phyloP scores from a whole-genome alignment of 2,113 vertebrate species.

The Diadophis punctatus region DNA sequence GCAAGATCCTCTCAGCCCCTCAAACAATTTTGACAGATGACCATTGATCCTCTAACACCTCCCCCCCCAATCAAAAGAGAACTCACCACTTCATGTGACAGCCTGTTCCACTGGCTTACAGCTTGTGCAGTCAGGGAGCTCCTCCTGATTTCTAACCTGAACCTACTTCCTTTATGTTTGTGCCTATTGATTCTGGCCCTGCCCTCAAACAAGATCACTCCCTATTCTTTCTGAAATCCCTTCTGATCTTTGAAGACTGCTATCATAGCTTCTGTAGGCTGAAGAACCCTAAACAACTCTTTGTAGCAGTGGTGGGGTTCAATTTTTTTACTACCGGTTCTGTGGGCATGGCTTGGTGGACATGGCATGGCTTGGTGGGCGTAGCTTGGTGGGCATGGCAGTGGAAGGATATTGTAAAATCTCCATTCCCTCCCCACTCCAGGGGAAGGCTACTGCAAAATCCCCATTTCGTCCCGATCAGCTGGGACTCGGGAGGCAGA shows the following conservation, averaged over 20 bases:
- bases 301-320: too few relatives aligned
- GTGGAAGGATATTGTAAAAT: too few relatives aligned
- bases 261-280: neutral
- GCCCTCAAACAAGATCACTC: neutral
- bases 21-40: neutral
- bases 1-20: neutral
- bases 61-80: neutral
- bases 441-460: too few relatives aligned
- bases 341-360: too few relatives aligned
- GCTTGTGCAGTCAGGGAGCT: neutral
- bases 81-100: neutral
- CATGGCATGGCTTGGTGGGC: too few relatives aligned
- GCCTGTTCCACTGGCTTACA: neutral
- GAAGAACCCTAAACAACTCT: too few relatives aligned
- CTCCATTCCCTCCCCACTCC: too few relatives aligned
- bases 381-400: too few relatives aligned
- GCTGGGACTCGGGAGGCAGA: too few relatives aligned
- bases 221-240: neutral
- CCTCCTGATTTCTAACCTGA: neutral
- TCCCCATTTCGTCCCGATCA: too few relatives aligned
- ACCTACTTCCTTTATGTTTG: neutral
- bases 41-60: neutral
- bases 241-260: neutral
- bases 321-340: too few relatives aligned
- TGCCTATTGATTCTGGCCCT: neutral